Evolutionary conservation across 2,113 vertebrate genomes (phyloP), one percentile per base, ranked within the genome.

Genomic region (Marcusenius ussheri): DNA sequence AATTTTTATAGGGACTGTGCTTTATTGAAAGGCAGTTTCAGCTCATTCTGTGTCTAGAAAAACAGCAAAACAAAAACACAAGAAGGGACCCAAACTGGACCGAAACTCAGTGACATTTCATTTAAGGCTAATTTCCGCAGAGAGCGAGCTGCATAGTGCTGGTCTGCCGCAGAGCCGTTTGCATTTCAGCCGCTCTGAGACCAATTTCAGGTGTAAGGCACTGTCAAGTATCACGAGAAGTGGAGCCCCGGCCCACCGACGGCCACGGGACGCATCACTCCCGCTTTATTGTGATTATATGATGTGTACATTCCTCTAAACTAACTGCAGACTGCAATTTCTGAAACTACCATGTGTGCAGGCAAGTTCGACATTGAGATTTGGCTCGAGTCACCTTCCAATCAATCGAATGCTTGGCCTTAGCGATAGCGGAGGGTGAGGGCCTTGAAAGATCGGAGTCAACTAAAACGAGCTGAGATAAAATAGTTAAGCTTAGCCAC

Each of bases 1-100:
- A 83, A 87, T 91, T 91, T 96, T 92, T 95, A 93, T 91, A 96
- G 94, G 94, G 95, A 94, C 90, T 93, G 91, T 92, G 94, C 93
- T 95, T 92, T 93, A 91, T 93, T 94, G 93, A 90, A 95, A 93
- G 95, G 95, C 95, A 96, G 95, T 95, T 95, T 96, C 92, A 95
- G 94, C 94, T 95, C 94, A 94, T 93, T 92, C 91, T 92, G 93
- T 90, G 92, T 92, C 89, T 89, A 94, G 93, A 92, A 91, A 92
- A 93, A 89, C 89, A 88, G 91, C 89, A 93, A 91, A 93, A 91
- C 91, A 88, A 89, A 90, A 93, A 66, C 74, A 91, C 89, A 93
- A 92, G 91, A 91, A 92, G 91, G 91, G 91, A 91, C 89, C 89
- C 90, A 91, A 94, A 94, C 80, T 91, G 92, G 91, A 92, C 83